Evolutionary conservation across 2,113 vertebrate species (phyloP).

Genomic region (Crotalus viridis): DNA sequence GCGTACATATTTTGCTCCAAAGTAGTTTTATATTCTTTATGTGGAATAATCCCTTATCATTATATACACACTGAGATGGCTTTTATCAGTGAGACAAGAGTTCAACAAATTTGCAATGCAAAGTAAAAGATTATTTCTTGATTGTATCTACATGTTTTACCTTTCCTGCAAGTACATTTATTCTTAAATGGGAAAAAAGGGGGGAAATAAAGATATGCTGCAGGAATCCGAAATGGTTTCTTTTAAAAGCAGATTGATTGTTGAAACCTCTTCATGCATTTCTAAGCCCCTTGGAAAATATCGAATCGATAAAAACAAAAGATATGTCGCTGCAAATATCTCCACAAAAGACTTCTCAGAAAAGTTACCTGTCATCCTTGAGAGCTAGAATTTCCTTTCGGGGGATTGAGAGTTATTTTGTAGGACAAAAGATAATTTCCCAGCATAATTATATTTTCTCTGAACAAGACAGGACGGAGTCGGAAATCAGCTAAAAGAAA

Average conservation of each 20-base stretch:
- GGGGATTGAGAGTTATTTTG: constrained; percentile 37
- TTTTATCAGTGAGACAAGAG: not conserved
- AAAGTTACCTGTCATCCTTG: constrained; percentile 48
- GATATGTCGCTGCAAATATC: constrained; percentile 52
- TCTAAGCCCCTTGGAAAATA: constrained; percentile 60
- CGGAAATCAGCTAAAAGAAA: constrained; percentile 11
- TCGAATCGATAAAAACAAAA: constrained; percentile 64
- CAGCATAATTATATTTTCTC: constrained; percentile 34
- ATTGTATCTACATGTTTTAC: constrained; percentile 6
- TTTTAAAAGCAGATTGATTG: constrained; percentile 22
- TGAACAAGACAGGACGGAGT: constrained; percentile 29
- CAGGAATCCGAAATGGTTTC: not conserved
- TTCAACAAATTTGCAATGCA: not conserved
- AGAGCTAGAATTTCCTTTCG: constrained; percentile 50
- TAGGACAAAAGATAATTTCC: constrained; percentile 53
- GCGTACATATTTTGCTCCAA: not conserved
- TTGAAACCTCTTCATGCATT: constrained; percentile 51
- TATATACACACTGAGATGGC: not conserved
- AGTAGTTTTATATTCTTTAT: constrained; percentile 3
- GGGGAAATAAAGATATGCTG: constrained; percentile 6
- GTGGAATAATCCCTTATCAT: not conserved
- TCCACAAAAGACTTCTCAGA: constrained; percentile 31
- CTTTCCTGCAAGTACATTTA: not conserved
- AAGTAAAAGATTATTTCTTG: not conserved
- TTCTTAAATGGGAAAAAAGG: not conserved